phyloP scores from a whole-genome alignment of 2,888 invertebrate genomes.

The Balanococcus diminutus region DNA sequence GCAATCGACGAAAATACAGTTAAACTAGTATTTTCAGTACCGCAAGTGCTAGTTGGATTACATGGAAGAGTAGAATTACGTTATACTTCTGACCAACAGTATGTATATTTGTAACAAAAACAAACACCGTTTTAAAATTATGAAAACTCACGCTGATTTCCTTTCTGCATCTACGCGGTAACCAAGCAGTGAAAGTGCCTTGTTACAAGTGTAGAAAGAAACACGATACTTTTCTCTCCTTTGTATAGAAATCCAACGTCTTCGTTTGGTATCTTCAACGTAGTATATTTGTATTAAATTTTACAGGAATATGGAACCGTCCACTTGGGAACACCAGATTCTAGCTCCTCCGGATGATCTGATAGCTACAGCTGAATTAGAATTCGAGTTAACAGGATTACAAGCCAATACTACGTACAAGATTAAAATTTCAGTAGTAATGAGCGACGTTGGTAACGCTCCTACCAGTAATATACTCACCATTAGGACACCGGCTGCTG shows the following conservation, averaged over 20 bases:
- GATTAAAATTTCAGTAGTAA: slow-evolving; percentile 78
- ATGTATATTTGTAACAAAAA: slow-evolving; percentile 62
- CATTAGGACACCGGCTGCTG: slow-evolving; percentile 71
- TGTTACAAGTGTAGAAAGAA: neutral
- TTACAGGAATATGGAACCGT: slow-evolving; percentile 70
- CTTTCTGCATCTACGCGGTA: too few species aligned
- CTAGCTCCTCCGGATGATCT: slow-evolving; percentile 86
- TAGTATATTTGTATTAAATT: slow-evolving; percentile 50
- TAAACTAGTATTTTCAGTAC: slow-evolving; percentile 81
- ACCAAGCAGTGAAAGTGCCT: too few species aligned
- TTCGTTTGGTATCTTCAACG: too few species aligned
- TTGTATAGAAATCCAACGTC: neutral
- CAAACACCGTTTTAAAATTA: too few species aligned
- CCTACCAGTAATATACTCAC: slow-evolving; percentile 79
- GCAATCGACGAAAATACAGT: slow-evolving; percentile 80
- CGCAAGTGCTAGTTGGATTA: slow-evolving; percentile 80
- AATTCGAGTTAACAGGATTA: slow-evolving; percentile 79
- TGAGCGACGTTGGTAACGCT: slow-evolving; percentile 77
- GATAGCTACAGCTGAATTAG: slow-evolving; percentile 82
- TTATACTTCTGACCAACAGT: slow-evolving; percentile 78
- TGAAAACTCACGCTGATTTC: too few species aligned
- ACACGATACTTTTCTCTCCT: neutral
- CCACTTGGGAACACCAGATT: slow-evolving; percentile 81
- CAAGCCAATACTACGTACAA: slow-evolving; percentile 81
- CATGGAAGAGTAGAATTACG: slow-evolving; percentile 86